A percentile compares a stretch with the other conserved stretches of the same genome.
Evolutionary conservation across 2,888 invertebrate species (phyloP).

Genomic region (Sinohyriopsis cumingii): DNA sequence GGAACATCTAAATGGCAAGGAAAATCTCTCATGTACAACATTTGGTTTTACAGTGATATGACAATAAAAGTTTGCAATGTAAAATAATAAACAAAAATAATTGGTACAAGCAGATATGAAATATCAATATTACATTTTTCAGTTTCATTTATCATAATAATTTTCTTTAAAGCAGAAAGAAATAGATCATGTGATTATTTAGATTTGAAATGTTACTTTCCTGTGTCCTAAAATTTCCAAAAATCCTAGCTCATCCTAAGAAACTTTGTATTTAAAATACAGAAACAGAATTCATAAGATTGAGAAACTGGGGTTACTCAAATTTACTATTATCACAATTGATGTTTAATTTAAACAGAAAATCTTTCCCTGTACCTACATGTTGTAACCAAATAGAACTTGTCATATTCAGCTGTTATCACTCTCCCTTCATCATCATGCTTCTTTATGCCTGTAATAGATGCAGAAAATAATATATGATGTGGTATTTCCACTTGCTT

Average conservation of each 20-base stretch:
- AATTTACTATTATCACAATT: too few species aligned
- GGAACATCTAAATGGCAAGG: constrained; percentile 82
- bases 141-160: too few species aligned
- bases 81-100: neutral
- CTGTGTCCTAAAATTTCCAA: too few species aligned
- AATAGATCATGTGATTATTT: too few species aligned
- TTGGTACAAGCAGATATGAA: neutral
- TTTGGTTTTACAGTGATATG: neutral
- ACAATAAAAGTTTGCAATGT: too few species aligned
- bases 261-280: too few species aligned
- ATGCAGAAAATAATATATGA: neutral
- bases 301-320: too few species aligned
- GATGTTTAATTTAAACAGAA: neutral
- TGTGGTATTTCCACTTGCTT: too few species aligned
- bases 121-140: neutral
- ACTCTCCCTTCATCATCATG: constrained; percentile 83
- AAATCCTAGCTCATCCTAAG: too few species aligned
- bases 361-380: constrained; percentile 76
- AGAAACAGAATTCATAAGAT: too few species aligned
- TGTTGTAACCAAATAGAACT: constrained; percentile 89
- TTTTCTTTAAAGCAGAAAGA: too few species aligned
- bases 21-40: neutral
- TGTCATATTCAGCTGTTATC: constrained; percentile 93
- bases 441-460: constrained; percentile 75
- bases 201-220: too few species aligned